Conservation (phyloP, 1,140 invertebrate species). For the Leptonema lineaticorne region DNA sequence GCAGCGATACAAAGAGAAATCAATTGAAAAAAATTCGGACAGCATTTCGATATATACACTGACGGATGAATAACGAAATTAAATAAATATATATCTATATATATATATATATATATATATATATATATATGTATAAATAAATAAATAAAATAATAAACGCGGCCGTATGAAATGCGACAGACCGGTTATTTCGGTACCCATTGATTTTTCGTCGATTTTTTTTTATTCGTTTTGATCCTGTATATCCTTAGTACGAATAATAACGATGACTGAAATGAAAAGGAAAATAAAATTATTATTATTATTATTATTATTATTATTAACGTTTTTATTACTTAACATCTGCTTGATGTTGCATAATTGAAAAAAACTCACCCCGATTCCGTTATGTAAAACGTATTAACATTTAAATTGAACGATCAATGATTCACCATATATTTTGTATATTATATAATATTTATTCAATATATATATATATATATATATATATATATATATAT, state of each 20-base stretch:
- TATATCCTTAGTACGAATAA: not conserved
- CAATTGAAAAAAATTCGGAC: constrained; percentile 13
- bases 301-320: too few relatives aligned
- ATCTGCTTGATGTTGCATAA: not conserved
- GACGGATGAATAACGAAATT: too few relatives aligned
- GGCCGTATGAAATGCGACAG: not conserved
- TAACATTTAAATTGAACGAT: not conserved
- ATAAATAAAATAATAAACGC: too few relatives aligned
- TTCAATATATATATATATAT: not conserved
- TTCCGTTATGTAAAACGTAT: not conserved
- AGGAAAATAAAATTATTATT: not conserved
- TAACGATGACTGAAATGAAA: not conserved
- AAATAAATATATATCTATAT: too few relatives aligned
- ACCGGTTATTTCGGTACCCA: not conserved
- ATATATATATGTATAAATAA: too few relatives aligned
- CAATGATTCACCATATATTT: not conserved
- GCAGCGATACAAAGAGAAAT: constrained; percentile 13
- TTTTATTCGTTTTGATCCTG: not conserved
- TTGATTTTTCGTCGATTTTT: not conserved
- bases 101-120: too few relatives aligned
- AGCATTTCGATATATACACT: not conserved
- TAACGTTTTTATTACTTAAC: not conserved
- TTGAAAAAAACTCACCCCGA: constrained; percentile 9
- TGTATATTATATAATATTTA: not conserved
- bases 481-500: not conserved